Percentiles rank a stretch among this genome's conserved stretches.
Conservation (phyloP, 2,113 vertebrate genomes). For the Probosciger aterrimus region DNA sequence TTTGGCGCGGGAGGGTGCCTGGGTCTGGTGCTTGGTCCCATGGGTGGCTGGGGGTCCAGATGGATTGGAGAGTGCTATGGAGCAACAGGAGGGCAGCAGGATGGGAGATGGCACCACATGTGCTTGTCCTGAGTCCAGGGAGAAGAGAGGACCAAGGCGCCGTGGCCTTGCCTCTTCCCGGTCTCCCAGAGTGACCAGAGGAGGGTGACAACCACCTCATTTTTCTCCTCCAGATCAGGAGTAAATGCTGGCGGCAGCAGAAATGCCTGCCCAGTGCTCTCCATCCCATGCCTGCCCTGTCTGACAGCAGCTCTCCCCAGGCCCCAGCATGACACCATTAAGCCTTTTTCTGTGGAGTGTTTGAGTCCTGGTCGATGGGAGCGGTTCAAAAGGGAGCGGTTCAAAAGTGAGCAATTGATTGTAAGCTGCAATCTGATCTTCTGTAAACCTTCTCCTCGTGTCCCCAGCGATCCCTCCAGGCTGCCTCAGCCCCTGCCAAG, state of each 20-base stretch:
- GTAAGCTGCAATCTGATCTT: background rate
- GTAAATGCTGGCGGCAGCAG: too few relatives aligned
- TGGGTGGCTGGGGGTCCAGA: too few relatives aligned
- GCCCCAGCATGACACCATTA: background rate
- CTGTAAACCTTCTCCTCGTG: background rate
- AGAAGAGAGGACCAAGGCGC: background rate
- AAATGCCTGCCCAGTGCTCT: background rate
- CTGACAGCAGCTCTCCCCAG: background rate
- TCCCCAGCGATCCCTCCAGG: background rate
- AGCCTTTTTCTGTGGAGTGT: background rate
- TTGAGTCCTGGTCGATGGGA: background rate
- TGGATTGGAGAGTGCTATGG: background rate
- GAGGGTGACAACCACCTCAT: background rate
- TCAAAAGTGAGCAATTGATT: background rate
- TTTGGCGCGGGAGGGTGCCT: accelerated
- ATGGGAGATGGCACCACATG: background rate
- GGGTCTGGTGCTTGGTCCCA: background rate
- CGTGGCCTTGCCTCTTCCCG: accelerated
- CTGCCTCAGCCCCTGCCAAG: background rate
- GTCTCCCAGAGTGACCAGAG: background rate
- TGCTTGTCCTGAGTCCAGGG: background rate
- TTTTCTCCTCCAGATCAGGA: background rate
- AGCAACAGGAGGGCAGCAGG: background rate
- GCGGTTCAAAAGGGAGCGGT: background rate
- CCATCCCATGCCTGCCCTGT: background rate